Percentiles rank a stretch among this genome's conserved stretches.
Conservation (phyloP, 2,888 invertebrate genomes). For the Pseudococcus viburni region DNA sequence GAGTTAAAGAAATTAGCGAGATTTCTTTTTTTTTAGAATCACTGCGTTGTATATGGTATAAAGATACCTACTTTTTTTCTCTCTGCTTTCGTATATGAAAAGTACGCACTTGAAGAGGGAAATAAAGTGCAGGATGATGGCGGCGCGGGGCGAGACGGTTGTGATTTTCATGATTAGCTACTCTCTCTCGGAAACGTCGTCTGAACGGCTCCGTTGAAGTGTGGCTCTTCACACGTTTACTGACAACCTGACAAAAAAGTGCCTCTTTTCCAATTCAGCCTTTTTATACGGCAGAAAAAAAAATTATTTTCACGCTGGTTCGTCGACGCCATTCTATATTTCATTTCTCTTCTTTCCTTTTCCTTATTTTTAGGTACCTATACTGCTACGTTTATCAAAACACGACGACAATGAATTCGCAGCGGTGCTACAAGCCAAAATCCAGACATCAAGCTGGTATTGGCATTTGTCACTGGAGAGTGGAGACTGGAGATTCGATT, state of each 20-base stretch:
- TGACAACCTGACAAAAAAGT: slow-evolving; percentile 65
- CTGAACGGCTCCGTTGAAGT: slow-evolving; percentile 66
- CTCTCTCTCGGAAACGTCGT: slow-evolving; percentile 62
- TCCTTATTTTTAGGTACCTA: neutral
- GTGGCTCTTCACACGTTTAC: slow-evolving; percentile 67
- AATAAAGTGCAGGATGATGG: slow-evolving; percentile 34
- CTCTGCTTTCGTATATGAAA: slow-evolving; percentile 9
- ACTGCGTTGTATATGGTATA: slow-evolving; percentile 26
- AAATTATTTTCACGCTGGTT: slow-evolving; percentile 49
- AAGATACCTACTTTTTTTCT: slow-evolving; percentile 46
- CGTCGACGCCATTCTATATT: slow-evolving; percentile 59
- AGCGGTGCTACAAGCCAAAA: no score
- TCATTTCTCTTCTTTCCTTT: slow-evolving; percentile 13
- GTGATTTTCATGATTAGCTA: slow-evolving; percentile 65
- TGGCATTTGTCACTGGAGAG: no score
- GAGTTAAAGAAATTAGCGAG: slow-evolving; percentile 37
- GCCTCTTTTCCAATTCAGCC: slow-evolving; percentile 64
- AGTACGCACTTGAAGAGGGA: slow-evolving; percentile 42
- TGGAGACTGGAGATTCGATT: no score
- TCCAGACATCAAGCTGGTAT: no score
- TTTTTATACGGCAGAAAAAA: slow-evolving; percentile 40
- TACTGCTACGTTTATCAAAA: slow-evolving; percentile 8
- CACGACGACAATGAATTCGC: slow-evolving; percentile 4
- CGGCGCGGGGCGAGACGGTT: slow-evolving; percentile 16
- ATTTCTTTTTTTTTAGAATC: neutral